phyloP scores from a whole-genome alignment of 2,888 invertebrate genomes.

The Melanophora roralis region DNA sequence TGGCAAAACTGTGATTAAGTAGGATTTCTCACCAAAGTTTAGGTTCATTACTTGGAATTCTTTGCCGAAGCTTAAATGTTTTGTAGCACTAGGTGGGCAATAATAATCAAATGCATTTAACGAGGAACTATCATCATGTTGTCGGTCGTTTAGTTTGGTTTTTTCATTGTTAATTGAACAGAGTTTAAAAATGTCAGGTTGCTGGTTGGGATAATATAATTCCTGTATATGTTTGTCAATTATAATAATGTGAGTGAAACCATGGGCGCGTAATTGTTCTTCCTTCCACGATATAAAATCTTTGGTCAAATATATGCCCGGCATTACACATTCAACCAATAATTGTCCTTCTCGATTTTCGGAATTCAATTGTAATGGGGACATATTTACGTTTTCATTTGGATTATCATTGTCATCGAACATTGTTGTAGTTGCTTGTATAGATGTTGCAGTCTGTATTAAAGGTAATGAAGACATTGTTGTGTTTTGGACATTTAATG shows the following conservation, averaged over 20 bases:
- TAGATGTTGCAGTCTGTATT: neutral
- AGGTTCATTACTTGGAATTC: constrained; percentile 69
- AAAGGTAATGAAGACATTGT: constrained; percentile 30
- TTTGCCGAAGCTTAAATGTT: constrained; percentile 63
- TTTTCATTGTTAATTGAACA: constrained; percentile 30
- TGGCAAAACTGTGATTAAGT: constrained; percentile 70
- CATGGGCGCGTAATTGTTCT: constrained; percentile 67
- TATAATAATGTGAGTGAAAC: constrained; percentile 70
- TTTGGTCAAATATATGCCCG: constrained; percentile 70
- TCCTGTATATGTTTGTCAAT: constrained; percentile 70
- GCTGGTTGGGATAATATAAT: constrained; percentile 65
- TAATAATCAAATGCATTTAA: constrained; percentile 55
- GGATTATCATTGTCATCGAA: constrained; percentile 18
- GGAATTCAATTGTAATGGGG: constrained; percentile 15
- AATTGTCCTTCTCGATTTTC: constrained; percentile 40
- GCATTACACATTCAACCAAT: constrained; percentile 67
- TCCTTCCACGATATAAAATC: constrained; percentile 67
- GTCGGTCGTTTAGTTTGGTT: neutral
- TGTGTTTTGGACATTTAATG: neutral
- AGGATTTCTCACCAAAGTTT: constrained; percentile 71
- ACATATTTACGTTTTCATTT: neutral
- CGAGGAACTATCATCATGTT: constrained; percentile 36
- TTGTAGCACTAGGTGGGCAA: constrained; percentile 20
- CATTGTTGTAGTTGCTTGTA: constrained; percentile 15
- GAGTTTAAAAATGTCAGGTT: constrained; percentile 53